A percentile compares a stretch with the other conserved stretches of the same genome.
phyloP scores from a whole-genome alignment of 2,888 invertebrate species.

The Tromatobia lineatoria region DNA sequence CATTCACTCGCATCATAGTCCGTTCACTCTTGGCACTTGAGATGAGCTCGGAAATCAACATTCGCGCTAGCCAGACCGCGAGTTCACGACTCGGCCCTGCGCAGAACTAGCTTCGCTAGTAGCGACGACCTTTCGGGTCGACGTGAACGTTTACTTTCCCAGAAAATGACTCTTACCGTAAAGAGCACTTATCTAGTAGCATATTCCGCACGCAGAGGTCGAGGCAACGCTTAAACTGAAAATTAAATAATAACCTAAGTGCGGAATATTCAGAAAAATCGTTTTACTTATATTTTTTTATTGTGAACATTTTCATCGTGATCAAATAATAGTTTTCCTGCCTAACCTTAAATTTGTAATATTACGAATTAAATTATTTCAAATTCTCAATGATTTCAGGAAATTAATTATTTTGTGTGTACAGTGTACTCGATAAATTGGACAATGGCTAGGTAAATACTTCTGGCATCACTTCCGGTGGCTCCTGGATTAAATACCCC shows the following conservation, averaged over 20 bases:
- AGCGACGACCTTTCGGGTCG: constrained; percentile 41
- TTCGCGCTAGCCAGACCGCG: constrained; percentile 46
- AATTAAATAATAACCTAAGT: constrained; percentile 13
- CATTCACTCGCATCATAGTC: constrained; percentile 13
- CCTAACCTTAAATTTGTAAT: too few species aligned
- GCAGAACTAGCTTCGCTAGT: constrained; percentile 17
- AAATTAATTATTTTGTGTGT: too few species aligned
- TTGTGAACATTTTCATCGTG: too few species aligned
- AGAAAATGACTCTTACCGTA: constrained; percentile 14
- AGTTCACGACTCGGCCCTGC: constrained; percentile 37
- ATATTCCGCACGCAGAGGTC: constrained; percentile 17
- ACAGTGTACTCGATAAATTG: too few species aligned
- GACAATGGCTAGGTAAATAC: too few species aligned
- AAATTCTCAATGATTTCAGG: too few species aligned
- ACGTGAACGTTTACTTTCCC: constrained; percentile 27
- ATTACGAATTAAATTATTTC: too few species aligned
- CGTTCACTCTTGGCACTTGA: constrained; percentile 13
- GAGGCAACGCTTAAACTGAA: neutral
- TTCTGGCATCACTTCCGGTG: too few species aligned
- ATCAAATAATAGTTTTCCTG: too few species aligned
- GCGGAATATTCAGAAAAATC: neutral
- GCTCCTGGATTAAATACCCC: too few species aligned
- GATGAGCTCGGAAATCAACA: constrained; percentile 53
- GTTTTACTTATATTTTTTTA: neutral
- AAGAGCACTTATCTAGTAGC: constrained; percentile 24